Conservation (phyloP, 2,797 vertebrate genomes). For the Phyllotis vaccarum region DNA sequence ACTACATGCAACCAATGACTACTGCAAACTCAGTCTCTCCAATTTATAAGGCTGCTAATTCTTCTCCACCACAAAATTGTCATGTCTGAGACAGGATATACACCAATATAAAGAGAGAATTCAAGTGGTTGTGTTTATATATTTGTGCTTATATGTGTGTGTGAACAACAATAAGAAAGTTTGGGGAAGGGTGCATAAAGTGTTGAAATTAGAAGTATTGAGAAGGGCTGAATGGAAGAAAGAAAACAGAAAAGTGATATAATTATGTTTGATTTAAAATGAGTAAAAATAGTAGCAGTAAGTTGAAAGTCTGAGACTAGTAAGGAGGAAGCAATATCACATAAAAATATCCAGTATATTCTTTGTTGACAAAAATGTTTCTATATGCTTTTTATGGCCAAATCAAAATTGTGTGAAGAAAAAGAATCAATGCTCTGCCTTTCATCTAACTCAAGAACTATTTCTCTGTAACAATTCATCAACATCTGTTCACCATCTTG, state of each 20-base stretch:
- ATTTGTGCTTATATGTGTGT: neutral
- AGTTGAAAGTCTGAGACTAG: neutral
- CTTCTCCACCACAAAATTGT: neutral
- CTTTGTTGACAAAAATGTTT: neutral
- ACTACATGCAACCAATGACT: neutral
- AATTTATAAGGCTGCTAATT: neutral
- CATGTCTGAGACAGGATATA: neutral
- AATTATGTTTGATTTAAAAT: neutral
- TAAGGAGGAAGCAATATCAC: neutral
- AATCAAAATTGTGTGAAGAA: neutral
- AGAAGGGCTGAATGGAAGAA: neutral
- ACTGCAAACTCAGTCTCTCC: neutral
- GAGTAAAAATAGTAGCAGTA: neutral
- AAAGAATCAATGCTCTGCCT: neutral
- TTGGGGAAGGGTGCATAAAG: no score
- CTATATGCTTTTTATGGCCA: neutral
- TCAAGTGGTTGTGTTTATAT: neutral
- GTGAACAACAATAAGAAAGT: neutral
- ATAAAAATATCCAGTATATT: neutral
- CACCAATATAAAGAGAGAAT: neutral
- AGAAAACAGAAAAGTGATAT: neutral
- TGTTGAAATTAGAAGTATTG: neutral
- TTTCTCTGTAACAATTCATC: neutral
- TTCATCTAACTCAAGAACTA: conserved; percentile 34
- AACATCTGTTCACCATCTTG: conserved; percentile 30